These are phyloP conservation scores for Mnemiopsis leidyi DNA, from an alignment of 37 sponge, comb jelly and placozoan genomes.

Conservation along the genomic window DNA sequence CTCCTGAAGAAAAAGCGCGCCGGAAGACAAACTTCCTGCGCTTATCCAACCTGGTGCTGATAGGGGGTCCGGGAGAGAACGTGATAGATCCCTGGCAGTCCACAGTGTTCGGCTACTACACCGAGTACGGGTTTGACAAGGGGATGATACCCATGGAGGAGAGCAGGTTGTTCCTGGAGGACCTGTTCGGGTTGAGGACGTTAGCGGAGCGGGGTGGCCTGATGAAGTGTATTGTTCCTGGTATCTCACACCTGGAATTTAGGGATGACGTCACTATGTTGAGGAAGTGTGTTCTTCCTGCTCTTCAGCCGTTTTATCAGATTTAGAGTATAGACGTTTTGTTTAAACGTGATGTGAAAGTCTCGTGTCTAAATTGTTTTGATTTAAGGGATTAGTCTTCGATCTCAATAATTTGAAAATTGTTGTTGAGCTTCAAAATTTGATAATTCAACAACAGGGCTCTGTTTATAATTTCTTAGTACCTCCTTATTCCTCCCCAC, in stretches of 20 bases:
- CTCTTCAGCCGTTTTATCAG: not conserved
- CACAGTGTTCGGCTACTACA: conserved; percentile 6
- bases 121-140: not conserved
- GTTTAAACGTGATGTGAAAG: too few relatives aligned
- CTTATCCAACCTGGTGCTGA: not conserved
- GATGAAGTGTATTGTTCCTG: not conserved
- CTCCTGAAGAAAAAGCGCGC: not conserved
- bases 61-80: conserved; percentile 19
- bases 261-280: not conserved
- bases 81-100: conserved; percentile 26
- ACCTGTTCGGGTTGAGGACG: not conserved
- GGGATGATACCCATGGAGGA: not conserved
- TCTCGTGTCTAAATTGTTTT: too few relatives aligned
- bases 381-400: too few relatives aligned
- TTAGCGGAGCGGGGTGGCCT: not conserved
- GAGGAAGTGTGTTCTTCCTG: not conserved
- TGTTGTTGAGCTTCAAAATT: too few relatives aligned
- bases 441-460: too few relatives aligned
- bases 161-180: not conserved
- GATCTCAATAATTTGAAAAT: too few relatives aligned
- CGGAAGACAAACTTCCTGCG: not conserved
- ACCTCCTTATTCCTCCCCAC: too few relatives aligned
- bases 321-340: not conserved
- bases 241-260: not conserved
- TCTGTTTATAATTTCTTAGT: too few relatives aligned